Percentiles rank a stretch among this genome's conserved stretches.
Conservation (phyloP, 2,888 invertebrate species). For the Campopleginae sp. region DNA sequence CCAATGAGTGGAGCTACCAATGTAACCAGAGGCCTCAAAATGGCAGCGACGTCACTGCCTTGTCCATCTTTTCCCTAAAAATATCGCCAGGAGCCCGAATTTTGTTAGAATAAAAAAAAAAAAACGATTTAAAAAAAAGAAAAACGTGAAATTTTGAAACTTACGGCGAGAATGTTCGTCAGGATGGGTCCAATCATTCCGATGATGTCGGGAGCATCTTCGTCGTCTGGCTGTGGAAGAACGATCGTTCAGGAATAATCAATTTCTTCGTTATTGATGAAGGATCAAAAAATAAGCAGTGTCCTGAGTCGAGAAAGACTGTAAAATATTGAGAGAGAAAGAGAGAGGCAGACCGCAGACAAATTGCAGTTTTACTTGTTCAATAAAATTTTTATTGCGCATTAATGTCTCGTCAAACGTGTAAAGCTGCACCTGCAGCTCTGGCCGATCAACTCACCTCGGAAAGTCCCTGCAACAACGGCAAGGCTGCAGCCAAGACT, state of each 20-base stretch:
- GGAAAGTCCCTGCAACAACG: slow-evolving; percentile 79
- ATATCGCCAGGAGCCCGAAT: not conserved
- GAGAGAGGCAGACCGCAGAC: too few relatives aligned
- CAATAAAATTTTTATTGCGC: too few relatives aligned
- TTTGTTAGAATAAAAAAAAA: not conserved
- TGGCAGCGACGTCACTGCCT: slow-evolving; percentile 78
- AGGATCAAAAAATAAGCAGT: too few relatives aligned
- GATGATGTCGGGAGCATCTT: slow-evolving; percentile 70
- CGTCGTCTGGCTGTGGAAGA: slow-evolving; percentile 67
- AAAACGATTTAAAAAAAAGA: not conserved
- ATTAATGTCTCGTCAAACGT: not conserved
- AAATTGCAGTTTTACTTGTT: too few relatives aligned
- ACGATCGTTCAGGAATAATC: not conserved
- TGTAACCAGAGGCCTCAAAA: slow-evolving; percentile 78
- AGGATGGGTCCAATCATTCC: slow-evolving; percentile 73
- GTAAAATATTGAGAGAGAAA: too few relatives aligned
- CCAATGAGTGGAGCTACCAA: slow-evolving; percentile 79
- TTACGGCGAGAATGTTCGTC: slow-evolving; percentile 68
- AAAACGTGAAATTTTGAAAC: slow-evolving; percentile 43
- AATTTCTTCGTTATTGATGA: not conserved
- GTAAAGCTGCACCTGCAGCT: not conserved
- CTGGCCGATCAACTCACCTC: slow-evolving; percentile 73
- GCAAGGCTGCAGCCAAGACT: slow-evolving; percentile 76
- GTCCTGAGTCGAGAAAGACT: too few relatives aligned
- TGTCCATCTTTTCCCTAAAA: slow-evolving; percentile 78